phyloP scores from a whole-genome alignment of 2,113 vertebrate species.

The Ageneiosus marmoratus region DNA sequence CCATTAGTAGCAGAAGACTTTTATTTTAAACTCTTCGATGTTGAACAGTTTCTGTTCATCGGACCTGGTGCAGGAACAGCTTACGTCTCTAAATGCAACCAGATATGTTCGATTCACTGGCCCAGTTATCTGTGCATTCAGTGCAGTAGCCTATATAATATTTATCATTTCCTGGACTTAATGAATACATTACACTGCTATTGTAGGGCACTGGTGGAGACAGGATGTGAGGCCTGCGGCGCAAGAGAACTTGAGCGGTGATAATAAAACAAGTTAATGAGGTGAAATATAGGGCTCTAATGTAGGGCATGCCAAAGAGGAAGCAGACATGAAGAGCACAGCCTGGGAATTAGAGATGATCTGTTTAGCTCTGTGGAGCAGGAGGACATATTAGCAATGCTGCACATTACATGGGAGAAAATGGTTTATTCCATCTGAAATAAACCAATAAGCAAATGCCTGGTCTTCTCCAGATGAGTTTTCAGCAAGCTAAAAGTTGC shows the following conservation, averaged over 20 bases:
- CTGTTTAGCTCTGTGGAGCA: slow-evolving; percentile 18
- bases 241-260: slow-evolving; percentile 33
- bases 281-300: slow-evolving; percentile 49
- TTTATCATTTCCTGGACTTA: slow-evolving; percentile 2
- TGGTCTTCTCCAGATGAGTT: neutral
- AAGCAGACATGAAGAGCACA: slow-evolving; percentile 26
- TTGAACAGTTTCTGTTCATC: neutral
- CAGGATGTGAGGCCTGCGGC: slow-evolving; percentile 40
- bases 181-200: neutral
- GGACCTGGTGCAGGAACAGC: slow-evolving; percentile 4
- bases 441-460: neutral
- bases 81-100: neutral
- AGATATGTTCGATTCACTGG: neutral
- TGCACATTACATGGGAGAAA: neutral
- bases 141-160: slow-evolving; percentile 5
- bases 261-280: slow-evolving; percentile 48
- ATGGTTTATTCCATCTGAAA: neutral
- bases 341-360: slow-evolving; percentile 45
- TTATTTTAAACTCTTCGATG: neutral
- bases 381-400: neutral
- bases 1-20: neutral
- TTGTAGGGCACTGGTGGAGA: slow-evolving; percentile 8
- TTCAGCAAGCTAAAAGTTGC: neutral
- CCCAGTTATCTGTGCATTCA: neutral
- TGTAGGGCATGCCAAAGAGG: slow-evolving; percentile 32